These are phyloP conservation scores for Ramphastos sulfuratus DNA, from an alignment of 2,113 vertebrate genomes.

Conservation along the genomic window DNA sequence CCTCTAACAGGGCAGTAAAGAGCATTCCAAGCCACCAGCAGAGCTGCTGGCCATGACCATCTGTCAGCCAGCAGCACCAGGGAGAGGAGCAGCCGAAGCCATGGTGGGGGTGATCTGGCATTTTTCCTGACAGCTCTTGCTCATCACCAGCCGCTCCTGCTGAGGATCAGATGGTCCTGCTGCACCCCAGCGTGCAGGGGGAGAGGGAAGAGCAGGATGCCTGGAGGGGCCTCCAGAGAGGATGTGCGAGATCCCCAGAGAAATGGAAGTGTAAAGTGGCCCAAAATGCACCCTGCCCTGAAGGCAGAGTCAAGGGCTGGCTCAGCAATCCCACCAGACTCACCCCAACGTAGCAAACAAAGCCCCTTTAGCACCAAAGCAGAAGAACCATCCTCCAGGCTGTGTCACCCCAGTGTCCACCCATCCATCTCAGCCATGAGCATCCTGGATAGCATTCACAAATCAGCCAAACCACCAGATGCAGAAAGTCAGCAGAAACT, in stretches of 20 bases:
- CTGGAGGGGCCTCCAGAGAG: no score
- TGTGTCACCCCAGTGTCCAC: fast-evolving
- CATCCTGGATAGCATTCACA: neutral
- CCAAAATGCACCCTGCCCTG: fast-evolving
- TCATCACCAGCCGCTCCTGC: neutral
- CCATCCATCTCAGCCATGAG: neutral
- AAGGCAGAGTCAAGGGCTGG: neutral
- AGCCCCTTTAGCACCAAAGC: neutral
- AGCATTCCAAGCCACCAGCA: slow-evolving; percentile 35
- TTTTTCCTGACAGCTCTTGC: neutral
- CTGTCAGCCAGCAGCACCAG: neutral
- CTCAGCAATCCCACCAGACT: fast-evolving
- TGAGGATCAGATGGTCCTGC: neutral
- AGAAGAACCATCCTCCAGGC: neutral
- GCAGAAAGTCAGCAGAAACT: neutral
- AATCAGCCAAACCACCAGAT: fast-evolving
- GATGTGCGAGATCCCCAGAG: fast-evolving
- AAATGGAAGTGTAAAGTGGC: no score
- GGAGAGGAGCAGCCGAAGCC: neutral
- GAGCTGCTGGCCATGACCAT: slow-evolving; percentile 36
- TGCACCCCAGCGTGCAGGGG: neutral
- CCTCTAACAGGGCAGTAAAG: slow-evolving; percentile 31
- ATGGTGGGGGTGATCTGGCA: neutral
- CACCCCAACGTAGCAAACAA: neutral
- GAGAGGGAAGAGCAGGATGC: neutral